Percentiles rank a stretch among this genome's conserved stretches.
phyloP scores from a whole-genome alignment of 2,888 invertebrate species.

The Amiota mariae region DNA sequence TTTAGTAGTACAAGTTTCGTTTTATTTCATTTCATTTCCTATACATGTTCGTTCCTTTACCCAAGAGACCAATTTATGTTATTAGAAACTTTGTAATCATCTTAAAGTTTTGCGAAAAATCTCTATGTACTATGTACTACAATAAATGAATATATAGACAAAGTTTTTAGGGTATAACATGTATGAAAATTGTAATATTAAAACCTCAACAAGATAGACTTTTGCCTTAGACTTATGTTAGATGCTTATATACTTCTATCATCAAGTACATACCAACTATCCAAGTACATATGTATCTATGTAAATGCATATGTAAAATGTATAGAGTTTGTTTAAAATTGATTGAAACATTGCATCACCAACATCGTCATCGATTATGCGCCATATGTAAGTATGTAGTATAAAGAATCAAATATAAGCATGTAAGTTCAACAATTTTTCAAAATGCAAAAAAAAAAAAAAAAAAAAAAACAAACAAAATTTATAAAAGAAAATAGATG shows the following conservation, averaged over 20 bases:
- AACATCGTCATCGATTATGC: neutral
- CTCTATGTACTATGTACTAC: neutral
- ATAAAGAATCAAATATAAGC: neutral
- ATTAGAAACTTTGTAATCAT: conserved; percentile 30
- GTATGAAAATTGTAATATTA: conserved; percentile 7
- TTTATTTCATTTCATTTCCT: neutral
- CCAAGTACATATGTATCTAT: neutral
- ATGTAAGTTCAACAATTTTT: conserved; percentile 16
- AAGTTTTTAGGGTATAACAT: conserved; percentile 18
- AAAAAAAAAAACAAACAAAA: neutral
- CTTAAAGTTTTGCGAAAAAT: conserved; percentile 17
- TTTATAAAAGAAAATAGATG: neutral
- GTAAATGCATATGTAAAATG: neutral
- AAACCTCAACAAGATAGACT: conserved; percentile 16
- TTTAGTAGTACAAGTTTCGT: neutral
- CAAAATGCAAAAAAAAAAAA: neutral
- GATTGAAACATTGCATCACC: no score
- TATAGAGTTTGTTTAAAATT: neutral
- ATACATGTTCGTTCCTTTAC: neutral
- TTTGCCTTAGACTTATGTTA: neutral
- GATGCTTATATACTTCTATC: neutral
- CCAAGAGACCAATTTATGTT: conserved; percentile 26
- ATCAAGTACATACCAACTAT: neutral
- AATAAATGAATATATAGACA: neutral
- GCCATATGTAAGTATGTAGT: neutral